Conservation (phyloP, 2,888 invertebrate genomes). For the Polylopha cassiicola region DNA sequence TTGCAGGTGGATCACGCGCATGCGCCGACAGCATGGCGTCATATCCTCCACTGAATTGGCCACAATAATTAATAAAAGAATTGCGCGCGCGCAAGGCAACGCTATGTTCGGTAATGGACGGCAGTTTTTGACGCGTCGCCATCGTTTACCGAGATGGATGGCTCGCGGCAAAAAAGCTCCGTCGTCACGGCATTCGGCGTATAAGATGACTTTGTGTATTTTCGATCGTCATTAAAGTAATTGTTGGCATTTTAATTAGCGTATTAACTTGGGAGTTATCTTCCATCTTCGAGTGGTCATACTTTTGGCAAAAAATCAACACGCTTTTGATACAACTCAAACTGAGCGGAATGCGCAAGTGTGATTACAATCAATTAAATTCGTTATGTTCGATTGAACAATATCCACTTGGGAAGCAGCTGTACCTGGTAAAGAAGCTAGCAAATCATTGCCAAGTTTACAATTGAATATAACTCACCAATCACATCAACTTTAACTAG, state of each 20-base stretch:
- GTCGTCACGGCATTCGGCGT: conserved; percentile 21
- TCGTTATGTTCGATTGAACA: too few species aligned
- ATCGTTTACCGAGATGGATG: conserved; percentile 39
- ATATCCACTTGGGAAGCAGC: too few species aligned
- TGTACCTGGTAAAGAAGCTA: too few species aligned
- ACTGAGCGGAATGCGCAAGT: too few species aligned
- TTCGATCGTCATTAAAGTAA: not conserved
- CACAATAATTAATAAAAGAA: conserved; percentile 73
- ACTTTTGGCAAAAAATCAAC: too few species aligned
- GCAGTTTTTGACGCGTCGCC: conserved; percentile 53
- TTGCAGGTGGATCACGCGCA: conserved; percentile 69
- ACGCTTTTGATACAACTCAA: too few species aligned
- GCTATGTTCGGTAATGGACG: conserved; percentile 64
- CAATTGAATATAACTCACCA: too few species aligned
- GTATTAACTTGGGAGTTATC: too few species aligned
- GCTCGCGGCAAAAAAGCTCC: conserved; percentile 31
- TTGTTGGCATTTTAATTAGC: conserved; percentile 7
- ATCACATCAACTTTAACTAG: too few species aligned
- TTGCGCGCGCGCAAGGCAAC: conserved; percentile 57
- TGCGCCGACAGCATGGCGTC: conserved; percentile 64
- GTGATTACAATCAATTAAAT: too few species aligned
- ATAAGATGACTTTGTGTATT: conserved; percentile 4
- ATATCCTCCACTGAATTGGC: conserved; percentile 72
- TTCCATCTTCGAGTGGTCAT: too few species aligned
- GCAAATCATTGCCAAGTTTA: too few species aligned